A percentile compares a stretch with the other conserved stretches of the same genome.
Conservation (phyloP, 2,797 vertebrate species). For the Sebastes kiyomatsui region DNA sequence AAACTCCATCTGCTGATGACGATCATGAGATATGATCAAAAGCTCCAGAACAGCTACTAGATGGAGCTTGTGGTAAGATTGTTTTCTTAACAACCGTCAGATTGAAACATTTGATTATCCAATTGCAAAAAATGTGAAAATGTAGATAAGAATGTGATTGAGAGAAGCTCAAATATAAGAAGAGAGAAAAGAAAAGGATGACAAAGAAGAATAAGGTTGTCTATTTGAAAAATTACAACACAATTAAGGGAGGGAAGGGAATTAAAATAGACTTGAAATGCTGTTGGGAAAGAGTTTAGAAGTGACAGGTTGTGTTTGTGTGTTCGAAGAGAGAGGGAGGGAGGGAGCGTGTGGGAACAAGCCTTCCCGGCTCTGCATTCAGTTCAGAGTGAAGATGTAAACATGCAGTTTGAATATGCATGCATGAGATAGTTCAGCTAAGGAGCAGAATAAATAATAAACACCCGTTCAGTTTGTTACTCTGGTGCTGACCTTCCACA, state of each 20-base stretch:
- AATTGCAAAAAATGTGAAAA: neutral
- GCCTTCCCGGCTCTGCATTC: neutral
- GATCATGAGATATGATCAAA: neutral
- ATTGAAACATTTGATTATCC: neutral
- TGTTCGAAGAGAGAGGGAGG: neutral
- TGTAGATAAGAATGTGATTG: neutral
- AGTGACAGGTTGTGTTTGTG: neutral
- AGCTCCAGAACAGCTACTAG: neutral
- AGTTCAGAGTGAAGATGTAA: conserved; percentile 39
- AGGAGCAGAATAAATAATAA: conserved; percentile 60
- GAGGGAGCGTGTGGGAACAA: neutral
- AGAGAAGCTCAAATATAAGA: neutral
- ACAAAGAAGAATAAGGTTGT: neutral
- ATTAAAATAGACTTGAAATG: neutral
- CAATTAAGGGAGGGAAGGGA: neutral
- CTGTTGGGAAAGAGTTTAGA: neutral
- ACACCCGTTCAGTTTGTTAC: conserved; percentile 14
- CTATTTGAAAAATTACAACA: neutral
- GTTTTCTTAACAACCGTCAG: neutral
- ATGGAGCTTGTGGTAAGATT: neutral
- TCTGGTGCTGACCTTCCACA: conserved; percentile 30
- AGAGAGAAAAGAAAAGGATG: neutral
- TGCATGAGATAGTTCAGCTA: conserved; percentile 41
- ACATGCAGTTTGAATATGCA: conserved; percentile 47
- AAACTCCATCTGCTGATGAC: neutral